Evolutionary conservation across 2,888 invertebrate genomes (phyloP).

Genomic region (Adelphocoris suturalis): DNA sequence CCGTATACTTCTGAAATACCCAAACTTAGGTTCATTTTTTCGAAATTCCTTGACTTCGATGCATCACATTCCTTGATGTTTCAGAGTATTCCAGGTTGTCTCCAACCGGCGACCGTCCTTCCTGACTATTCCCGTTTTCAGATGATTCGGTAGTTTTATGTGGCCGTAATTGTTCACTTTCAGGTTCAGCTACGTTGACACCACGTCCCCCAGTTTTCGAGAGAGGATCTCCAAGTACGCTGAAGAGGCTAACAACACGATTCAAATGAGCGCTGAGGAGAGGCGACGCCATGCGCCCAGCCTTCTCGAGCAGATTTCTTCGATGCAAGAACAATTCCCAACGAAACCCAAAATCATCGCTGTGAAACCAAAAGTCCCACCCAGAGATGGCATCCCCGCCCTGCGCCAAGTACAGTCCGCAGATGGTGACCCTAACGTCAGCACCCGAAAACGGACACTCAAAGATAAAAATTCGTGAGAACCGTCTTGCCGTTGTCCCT

Average conservation of each 20-base stretch:
- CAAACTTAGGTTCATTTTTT: too few species aligned
- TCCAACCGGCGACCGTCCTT: too few species aligned
- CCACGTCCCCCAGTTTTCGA: slow-evolving; percentile 76
- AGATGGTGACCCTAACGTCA: slow-evolving; percentile 52
- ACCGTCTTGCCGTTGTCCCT: slow-evolving; percentile 40
- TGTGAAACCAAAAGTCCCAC: slow-evolving; percentile 75
- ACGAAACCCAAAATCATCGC: slow-evolving; percentile 76
- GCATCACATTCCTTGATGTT: too few species aligned
- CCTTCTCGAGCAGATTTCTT: slow-evolving; percentile 73
- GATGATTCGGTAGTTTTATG: too few species aligned
- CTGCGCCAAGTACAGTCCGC: slow-evolving; percentile 58
- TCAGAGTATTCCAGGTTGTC: too few species aligned
- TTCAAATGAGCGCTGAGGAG: slow-evolving; percentile 72
- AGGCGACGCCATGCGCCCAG: slow-evolving; percentile 72
- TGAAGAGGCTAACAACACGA: slow-evolving; percentile 72
- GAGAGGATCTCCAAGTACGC: slow-evolving; percentile 75
- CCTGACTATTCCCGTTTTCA: too few species aligned
- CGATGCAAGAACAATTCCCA: slow-evolving; percentile 75
- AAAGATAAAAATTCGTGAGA: slow-evolving; percentile 65
- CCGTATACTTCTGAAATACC: too few species aligned
- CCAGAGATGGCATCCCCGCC: slow-evolving; percentile 55
- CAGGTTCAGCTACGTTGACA: slow-evolving; percentile 75
- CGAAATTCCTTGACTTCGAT: too few species aligned
- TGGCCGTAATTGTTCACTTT: neutral
- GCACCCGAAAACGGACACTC: slow-evolving; percentile 49